Conservation (phyloP, 2,113 vertebrate genomes). For the Psittacula cyanocephala region DNA sequence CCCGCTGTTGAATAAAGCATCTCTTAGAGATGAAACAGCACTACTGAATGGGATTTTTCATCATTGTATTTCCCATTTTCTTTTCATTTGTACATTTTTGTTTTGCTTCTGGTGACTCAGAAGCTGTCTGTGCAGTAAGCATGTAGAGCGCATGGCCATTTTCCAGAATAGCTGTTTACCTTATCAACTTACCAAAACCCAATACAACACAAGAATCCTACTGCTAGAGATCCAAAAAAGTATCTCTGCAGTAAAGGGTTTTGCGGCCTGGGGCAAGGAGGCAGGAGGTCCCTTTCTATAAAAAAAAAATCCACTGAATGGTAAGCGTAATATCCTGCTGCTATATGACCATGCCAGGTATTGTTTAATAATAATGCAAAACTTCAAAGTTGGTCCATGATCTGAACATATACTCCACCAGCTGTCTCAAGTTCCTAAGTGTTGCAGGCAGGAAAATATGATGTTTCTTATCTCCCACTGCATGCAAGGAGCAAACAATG, state of each 20-base stretch:
- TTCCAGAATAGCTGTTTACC: neutral
- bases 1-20: slow-evolving; percentile 32
- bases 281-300: slow-evolving; percentile 11
- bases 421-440: slow-evolving; percentile 23
- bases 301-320: slow-evolving; percentile 28
- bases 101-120: neutral
- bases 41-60: slow-evolving; percentile 9
- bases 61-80: neutral
- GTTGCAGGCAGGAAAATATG: neutral
- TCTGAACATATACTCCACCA: neutral
- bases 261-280: slow-evolving; percentile 4
- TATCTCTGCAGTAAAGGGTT: neutral
- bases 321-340: slow-evolving; percentile 8
- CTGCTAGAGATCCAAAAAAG: neutral
- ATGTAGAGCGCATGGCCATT: neutral
- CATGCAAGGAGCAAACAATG: neutral
- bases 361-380: slow-evolving; percentile 21
- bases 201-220: neutral
- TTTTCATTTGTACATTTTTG: neutral
- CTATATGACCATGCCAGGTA: neutral
- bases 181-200: slow-evolving; percentile 19
- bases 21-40: slow-evolving; percentile 38
- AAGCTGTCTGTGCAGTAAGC: neutral
- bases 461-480: neutral
- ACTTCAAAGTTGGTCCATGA: slow-evolving; percentile 26